Base-by-base conservation (phyloP, 2,797 vertebrate species). In the Hoplostethus atlanticus region DNA sequence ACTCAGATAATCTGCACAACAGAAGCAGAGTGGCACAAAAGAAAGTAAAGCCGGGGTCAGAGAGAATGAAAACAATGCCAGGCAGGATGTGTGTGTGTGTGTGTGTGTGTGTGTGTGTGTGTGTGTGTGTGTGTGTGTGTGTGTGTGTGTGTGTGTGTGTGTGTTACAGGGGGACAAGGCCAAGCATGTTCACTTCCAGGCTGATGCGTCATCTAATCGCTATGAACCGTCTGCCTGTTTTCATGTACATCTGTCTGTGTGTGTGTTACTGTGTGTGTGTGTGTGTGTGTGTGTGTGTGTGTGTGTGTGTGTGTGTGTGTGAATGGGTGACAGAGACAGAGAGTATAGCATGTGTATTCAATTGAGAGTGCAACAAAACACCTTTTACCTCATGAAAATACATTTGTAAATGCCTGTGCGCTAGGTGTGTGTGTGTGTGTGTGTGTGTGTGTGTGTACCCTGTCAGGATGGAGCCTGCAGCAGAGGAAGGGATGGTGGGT, bases 141-240 rank as follows among this genome's bases (percentile, higher is more conserved):
- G 65, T 28, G 36, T 48, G 56, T 51, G 17, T 34, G 70, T 15
- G 53, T 47, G 63, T 5, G 13, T 42, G 50, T 6, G 48, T 25
- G n/a, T 55, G 64, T 68, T 65, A 55, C 30, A 65, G 40, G 16
- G 42, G 67, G 72, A 77, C 72, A 81, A 65, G 80, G 56, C 70
- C 10, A 21, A 65, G 36, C 76, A 71, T 80, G 83, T 80, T 76
- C 66, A 79, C 74, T 69, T 83, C 68, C 65, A 78, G 55, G 2
- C 66, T 71, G 59, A 71, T 81, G 52, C 28, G 61, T 82, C 74
- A 87, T 79, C 56, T 74, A 50, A 84, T 83, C 51, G 3, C 75
- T 71, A 71, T 80, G 77, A 76, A 64, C 69, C 2, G 46, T 53
- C 60, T 38, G 56, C 53, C 34, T 46, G 68, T 63, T 58, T 72